Percentiles rank a stretch among this genome's conserved stretches.
Evolutionary conservation across 1,140 invertebrate genomes (phyloP).

Genomic region (Lepidurus couesii): DNA sequence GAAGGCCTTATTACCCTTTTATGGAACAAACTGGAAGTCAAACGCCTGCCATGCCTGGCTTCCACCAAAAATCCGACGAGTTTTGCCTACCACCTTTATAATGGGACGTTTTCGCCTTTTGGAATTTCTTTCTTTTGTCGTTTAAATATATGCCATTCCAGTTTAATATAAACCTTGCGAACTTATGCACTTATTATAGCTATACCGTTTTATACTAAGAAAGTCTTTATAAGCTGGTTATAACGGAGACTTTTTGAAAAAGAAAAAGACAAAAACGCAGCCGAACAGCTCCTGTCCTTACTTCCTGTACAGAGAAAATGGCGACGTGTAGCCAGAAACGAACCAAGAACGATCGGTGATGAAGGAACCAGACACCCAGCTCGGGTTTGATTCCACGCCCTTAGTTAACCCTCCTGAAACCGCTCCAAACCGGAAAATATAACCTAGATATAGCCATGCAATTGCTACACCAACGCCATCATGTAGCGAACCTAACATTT

Average conservation of each 20-base stretch:
- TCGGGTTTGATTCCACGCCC: too few relatives aligned
- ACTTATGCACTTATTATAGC: background rate
- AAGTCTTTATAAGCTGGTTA: background rate
- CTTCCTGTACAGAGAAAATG: conserved; percentile 18
- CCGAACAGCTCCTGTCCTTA: background rate
- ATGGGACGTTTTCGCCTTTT: background rate
- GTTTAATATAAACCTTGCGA: background rate
- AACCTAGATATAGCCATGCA: too few relatives aligned
- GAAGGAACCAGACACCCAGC: background rate
- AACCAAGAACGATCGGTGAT: background rate
- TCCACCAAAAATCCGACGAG: background rate
- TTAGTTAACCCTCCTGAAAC: too few relatives aligned
- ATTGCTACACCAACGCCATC: too few relatives aligned
- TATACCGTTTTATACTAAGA: background rate
- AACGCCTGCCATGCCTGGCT: background rate
- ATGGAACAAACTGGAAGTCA: background rate
- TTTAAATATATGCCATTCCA: background rate
- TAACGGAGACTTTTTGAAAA: background rate
- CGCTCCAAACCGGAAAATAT: too few relatives aligned
- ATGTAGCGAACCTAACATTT: too few relatives aligned
- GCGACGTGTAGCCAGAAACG: background rate
- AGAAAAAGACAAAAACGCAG: background rate
- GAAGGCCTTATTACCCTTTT: background rate
- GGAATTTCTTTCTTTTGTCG: background rate
- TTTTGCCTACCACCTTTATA: background rate